Base-by-base conservation (phyloP, 2,113 vertebrate species). In the Irena cyanogastra region DNA sequence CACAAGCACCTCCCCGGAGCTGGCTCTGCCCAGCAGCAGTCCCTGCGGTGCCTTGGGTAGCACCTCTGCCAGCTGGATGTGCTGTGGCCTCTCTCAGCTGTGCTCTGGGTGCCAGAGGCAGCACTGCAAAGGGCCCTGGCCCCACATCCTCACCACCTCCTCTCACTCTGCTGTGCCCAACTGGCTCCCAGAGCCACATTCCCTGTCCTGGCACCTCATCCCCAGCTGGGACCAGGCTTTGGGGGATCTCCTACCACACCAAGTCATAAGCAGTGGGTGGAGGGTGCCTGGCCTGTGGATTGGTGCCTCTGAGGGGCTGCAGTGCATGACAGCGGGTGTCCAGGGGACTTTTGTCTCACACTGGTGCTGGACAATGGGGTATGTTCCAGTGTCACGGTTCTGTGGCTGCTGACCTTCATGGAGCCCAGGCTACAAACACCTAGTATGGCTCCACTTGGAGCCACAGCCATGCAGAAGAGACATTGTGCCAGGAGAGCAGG, bases 41-140 rank as follows among this genome's bases (percentile, higher is more conserved):
- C 22, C 44, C 41, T 3, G 6, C 18, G 15, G 78, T 7, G 65
- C 60, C 64, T 1, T 0, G 59, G 13, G 64, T 2, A 27, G 65
- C 0, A 0, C 30, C 1, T 5, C 28, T 39, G 21, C 39, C 13
- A 65, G 31, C 33, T 39, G 80, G 57, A 33, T 0, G 0, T 39
- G 70, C 75, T 13, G 10, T 0, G 14, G 8, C 59, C 35, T 9
- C 54, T 52, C 44, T 54, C 47, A 22, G 37, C 63, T 8, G 1
- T 13, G n/a, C 19, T n/a, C 53, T 41, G 44, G 6, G 30, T 33
- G 49, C 39, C 22, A n/a, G 30, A 31, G 18, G 39, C 57, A 35
- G 57, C 26, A 11, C 13, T 1, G 1, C 1, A 1, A 35, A 53
- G 8, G 23, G 14, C 42, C n/a, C 13, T 3, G 1, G 31, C 31